A percentile compares a stretch with the other conserved stretches of the same genome.
Evolutionary conservation across 2,113 vertebrate species (phyloP).

Genomic region (Pavo muticus): DNA sequence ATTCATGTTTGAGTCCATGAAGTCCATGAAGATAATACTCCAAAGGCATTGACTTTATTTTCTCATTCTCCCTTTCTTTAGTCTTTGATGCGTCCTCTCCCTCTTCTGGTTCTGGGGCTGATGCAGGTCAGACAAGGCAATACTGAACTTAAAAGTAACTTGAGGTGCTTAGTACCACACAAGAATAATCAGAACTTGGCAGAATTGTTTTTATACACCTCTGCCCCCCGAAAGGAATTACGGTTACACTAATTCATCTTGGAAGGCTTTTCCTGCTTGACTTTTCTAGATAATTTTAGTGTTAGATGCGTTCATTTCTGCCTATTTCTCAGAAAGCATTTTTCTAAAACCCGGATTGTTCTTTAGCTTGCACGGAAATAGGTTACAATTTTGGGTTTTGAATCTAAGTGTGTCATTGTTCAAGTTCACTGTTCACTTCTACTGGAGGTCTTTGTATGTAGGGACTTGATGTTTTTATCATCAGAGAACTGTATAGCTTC

Average conservation of each 20-base stretch:
- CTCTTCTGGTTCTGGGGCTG: not conserved
- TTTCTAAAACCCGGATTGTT: not conserved
- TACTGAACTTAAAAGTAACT: not conserved
- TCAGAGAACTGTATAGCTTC: not conserved
- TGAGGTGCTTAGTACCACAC: not conserved
- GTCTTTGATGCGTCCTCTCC: not conserved
- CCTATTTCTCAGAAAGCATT: not conserved
- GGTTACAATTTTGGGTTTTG: conserved; percentile 15
- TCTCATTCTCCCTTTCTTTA: not conserved
- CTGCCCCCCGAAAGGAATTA: conserved; percentile 22
- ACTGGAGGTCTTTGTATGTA: not conserved
- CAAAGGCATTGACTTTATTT: not conserved
- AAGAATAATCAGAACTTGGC: not conserved
- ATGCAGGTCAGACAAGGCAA: not conserved
- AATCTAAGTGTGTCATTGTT: not conserved
- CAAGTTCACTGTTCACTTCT: conserved; percentile 36
- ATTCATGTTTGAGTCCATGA: not conserved
- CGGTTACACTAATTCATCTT: not conserved
- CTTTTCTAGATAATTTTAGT: not conserved
- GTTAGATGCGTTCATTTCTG: not conserved
- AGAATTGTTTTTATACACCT: not conserved
- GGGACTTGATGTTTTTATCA: conserved; percentile 10
- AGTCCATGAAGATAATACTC: not conserved
- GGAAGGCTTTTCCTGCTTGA: conserved; percentile 8
- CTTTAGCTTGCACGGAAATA: not conserved